phyloP scores from a whole-genome alignment of 1,140 invertebrate genomes.

The Brachionus sp. region DNA sequence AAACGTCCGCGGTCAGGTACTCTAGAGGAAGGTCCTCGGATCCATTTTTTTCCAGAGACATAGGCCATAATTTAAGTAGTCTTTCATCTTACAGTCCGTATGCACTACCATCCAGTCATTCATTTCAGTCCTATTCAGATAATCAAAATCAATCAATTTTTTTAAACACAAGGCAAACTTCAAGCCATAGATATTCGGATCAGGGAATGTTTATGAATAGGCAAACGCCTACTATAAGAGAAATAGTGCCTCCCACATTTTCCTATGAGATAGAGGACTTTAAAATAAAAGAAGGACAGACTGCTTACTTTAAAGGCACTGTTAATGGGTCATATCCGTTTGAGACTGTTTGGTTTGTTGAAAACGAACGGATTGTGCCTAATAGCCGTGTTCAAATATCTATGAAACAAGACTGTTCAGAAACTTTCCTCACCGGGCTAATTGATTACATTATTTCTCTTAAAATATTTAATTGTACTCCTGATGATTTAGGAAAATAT shows the following conservation, averaged over 20 bases:
- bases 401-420: constrained; percentile 17
- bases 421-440: constrained; percentile 27
- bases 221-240: constrained; percentile 11
- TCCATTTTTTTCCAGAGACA: neutral
- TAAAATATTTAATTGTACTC: constrained; percentile 32
- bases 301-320: constrained; percentile 31
- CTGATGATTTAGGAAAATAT: constrained; percentile 66
- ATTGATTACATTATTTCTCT: constrained; percentile 33
- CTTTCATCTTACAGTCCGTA: neutral
- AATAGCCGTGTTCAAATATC: neutral
- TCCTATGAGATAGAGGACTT: constrained; percentile 30
- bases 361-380: neutral
- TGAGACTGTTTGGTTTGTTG: constrained; percentile 32
- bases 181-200: neutral
- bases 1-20: neutral
- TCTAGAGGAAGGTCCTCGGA: neutral
- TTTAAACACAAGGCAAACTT: neutral
- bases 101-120: neutral
- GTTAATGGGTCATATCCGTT: constrained; percentile 37
- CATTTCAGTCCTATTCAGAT: constrained; percentile 6
- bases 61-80: neutral
- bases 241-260: constrained; percentile 43
- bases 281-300: constrained; percentile 3
- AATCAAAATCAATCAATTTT: neutral
- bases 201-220: constrained; percentile 2